These are phyloP conservation scores for Porites lobata DNA, from an alignment of 92 coral and sea anemone species.

Conservation along the genomic window DNA sequence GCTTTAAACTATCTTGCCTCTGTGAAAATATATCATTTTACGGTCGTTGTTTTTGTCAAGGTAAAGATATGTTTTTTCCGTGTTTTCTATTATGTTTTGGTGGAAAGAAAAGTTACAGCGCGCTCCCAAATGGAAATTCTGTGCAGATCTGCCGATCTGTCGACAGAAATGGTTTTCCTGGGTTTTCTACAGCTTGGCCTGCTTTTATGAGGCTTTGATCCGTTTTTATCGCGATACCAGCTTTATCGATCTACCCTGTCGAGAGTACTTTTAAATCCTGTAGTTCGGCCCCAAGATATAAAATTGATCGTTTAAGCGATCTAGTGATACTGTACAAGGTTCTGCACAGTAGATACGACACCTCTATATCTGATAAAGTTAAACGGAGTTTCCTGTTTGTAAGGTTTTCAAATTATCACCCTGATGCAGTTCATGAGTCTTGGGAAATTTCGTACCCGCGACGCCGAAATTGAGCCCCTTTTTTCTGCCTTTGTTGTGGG, in stretches of 20 bases:
- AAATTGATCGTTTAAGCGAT: slow-evolving; percentile 62
- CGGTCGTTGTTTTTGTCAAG: slow-evolving; percentile 36
- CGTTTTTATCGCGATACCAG: slow-evolving; percentile 38
- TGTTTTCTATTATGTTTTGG: slow-evolving; percentile 33
- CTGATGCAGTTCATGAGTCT: slow-evolving; percentile 49
- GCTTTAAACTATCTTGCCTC: slow-evolving; percentile 36
- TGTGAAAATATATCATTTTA: slow-evolving; percentile 54
- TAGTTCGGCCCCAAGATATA: slow-evolving; percentile 43
- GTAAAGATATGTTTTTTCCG: slow-evolving; percentile 36
- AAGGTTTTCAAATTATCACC: slow-evolving; percentile 92
- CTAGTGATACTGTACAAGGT: slow-evolving; percentile 60
- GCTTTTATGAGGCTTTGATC: slow-evolving; percentile 22
- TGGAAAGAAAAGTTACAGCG: not conserved
- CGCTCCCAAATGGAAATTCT: not conserved
- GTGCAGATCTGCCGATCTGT: not conserved
- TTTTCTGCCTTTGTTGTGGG: slow-evolving; percentile 67
- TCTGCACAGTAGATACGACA: slow-evolving; percentile 78
- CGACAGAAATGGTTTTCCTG: slow-evolving; percentile 3
- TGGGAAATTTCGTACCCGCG: slow-evolving; percentile 45
- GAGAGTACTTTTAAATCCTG: slow-evolving; percentile 42
- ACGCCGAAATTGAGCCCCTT: slow-evolving; percentile 66
- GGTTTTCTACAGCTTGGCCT: not conserved
- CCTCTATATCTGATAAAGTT: slow-evolving; percentile 81
- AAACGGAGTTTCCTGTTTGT: slow-evolving; percentile 88
- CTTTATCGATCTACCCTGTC: slow-evolving; percentile 43